Evolutionary conservation across 2,113 vertebrate species (phyloP).

Genomic region (Cheilinus undulatus): DNA sequence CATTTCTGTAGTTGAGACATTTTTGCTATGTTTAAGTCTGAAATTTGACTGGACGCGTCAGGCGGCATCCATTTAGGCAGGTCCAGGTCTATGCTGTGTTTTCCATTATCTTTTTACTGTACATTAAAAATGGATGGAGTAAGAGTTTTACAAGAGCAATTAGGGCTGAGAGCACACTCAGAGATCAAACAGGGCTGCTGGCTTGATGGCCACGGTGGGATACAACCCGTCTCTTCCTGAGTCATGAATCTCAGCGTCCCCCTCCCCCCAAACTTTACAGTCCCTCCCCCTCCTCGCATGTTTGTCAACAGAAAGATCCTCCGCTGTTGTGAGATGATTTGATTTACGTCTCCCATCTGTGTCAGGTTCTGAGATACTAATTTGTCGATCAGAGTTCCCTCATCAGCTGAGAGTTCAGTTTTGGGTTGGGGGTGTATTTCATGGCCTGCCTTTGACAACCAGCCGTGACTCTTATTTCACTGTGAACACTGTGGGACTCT

Average conservation of each 20-base stretch:
- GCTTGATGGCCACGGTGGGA: conserved; percentile 58
- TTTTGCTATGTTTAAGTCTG: conserved; percentile 63
- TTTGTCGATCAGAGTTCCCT: conserved; percentile 21
- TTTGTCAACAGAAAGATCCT: conserved; percentile 41
- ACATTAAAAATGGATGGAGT: conserved; percentile 83
- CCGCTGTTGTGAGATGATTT: background rate
- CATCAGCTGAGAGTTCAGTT: conserved; percentile 55
- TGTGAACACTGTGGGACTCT: conserved; percentile 71
- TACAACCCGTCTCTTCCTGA: conserved; percentile 57
- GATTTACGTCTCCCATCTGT: background rate
- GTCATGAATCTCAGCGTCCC: conserved; percentile 37
- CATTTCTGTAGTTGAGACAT: conserved; percentile 46
- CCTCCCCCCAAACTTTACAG: background rate
- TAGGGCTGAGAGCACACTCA: conserved; percentile 76
- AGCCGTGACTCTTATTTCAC: conserved; percentile 65
- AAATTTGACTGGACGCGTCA: conserved; percentile 40
- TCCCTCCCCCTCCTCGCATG: background rate
- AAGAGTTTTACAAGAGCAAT: conserved; percentile 81
- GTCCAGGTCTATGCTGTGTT: conserved; percentile 42
- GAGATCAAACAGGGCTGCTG: conserved; percentile 65
- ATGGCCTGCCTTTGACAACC: conserved; percentile 45
- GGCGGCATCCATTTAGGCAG: conserved; percentile 55
- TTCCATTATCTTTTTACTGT: conserved; percentile 83
- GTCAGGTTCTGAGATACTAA: conserved; percentile 12
- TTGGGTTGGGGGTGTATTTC: conserved; percentile 44